Evolutionary conservation across 64 coral and sea anemone species (phyloP).

Genomic region (Dendronephthya gigantea): DNA sequence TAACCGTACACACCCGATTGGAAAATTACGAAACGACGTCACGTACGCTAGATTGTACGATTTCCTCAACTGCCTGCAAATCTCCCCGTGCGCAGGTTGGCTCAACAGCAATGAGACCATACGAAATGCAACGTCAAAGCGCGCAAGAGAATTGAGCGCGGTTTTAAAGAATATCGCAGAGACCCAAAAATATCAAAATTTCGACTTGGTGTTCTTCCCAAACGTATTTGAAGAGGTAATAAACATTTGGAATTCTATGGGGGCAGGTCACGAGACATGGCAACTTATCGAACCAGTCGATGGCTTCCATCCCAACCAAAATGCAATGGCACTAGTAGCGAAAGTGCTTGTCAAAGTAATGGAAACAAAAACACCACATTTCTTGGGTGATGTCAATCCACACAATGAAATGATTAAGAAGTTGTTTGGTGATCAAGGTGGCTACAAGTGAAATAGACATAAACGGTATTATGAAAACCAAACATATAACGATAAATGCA

Average conservation of each 20-base stretch:
- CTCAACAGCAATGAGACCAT: constrained; percentile 83
- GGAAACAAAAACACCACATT: constrained; percentile 50
- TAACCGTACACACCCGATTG: constrained; percentile 79
- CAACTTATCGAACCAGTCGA: constrained; percentile 78
- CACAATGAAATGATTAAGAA: constrained; percentile 56
- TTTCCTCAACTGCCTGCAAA: constrained; percentile 82
- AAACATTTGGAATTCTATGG: constrained; percentile 60
- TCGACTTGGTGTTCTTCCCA: constrained; percentile 66
- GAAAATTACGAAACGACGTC: constrained; percentile 58
- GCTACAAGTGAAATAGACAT: constrained; percentile 40
- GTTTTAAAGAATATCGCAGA: constrained; percentile 65
- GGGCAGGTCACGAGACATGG: constrained; percentile 40
- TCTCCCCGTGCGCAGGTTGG: constrained; percentile 79
- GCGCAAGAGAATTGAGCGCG: constrained; percentile 48
- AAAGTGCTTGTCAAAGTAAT: constrained; percentile 39
- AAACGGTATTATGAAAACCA: too few relatives aligned
- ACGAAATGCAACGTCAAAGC: constrained; percentile 53
- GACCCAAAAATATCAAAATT: constrained; percentile 44
- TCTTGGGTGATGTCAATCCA: constrained; percentile 62
- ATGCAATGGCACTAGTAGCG: constrained; percentile 46
- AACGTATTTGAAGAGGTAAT: constrained; percentile 45
- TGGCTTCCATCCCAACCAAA: constrained; percentile 75
- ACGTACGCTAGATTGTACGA: constrained; percentile 76
- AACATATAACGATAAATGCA: too few relatives aligned
- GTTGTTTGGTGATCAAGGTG: constrained; percentile 86